Base-by-base conservation (phyloP, 1,140 invertebrate genomes). In the Bombus huntii region DNA sequence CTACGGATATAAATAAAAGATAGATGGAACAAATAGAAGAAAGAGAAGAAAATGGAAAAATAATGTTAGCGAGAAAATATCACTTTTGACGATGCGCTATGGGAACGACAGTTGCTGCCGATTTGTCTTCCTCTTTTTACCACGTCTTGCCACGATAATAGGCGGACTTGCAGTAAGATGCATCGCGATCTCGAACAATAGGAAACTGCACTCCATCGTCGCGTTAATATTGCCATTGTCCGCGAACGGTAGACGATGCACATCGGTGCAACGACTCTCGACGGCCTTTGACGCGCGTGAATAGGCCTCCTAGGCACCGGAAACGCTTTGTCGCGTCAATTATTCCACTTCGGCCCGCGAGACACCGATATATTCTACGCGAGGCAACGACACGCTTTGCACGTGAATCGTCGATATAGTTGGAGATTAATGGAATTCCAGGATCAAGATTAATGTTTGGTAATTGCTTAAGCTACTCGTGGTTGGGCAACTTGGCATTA, bases 261-360 rank as follows among this genome's bases (percentile, higher is more conserved):
- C 73, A 82, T 82, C 73, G 74, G 70, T 81, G 47, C 18, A 53
- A 53, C 47, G 47, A 53, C 47, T 84, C 83, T 90, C 79, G 73
- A 85, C 77, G 71, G 86, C 85, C 86, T 92, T 91, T 86, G 85
- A 89, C 47, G 57, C 78, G 77, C 85, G 70, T 90, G 91, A 92
- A 92, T 92, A 85, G 87, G 47, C 81, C 76, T 81, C 65, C 81
- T 66, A 65, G 89, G 79, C 78, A 89, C 66, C 86, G 90, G 86
- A 92, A 91, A 85, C 86, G 88, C 87, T 91, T 92, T 93, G 89
- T 91, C 87, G 83, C 81, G 83, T 88, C 87, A 91, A 93, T 92
- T 93, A 93, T 89, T 90, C 86, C 84, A 83, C 88, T 84, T 87
- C 42, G 62, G 18, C 6, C 18, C 18, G 47, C 18, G 47, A 73